Conservation (phyloP, 2,113 vertebrate species). For the Nerophis lumbriciformis region DNA sequence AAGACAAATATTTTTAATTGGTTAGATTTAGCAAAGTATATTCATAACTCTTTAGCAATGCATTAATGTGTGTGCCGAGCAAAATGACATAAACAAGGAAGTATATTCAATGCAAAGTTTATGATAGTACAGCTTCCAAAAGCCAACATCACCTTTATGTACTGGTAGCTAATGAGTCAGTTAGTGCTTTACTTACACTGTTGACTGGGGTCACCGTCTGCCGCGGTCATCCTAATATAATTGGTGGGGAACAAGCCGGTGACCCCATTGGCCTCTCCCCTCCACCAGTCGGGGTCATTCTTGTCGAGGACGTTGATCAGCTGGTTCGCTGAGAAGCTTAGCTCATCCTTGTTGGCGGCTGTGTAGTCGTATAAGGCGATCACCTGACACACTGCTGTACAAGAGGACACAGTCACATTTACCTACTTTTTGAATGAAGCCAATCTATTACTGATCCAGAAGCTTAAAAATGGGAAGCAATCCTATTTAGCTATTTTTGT, state of each 20-base stretch:
- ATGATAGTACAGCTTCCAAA: background rate
- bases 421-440: background rate
- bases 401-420: background rate
- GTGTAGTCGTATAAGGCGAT: slow-evolving; percentile 92
- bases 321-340: slow-evolving; percentile 90
- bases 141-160: background rate
- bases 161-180: background rate
- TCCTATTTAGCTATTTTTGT: background rate
- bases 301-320: slow-evolving; percentile 87
- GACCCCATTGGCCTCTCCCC: slow-evolving; percentile 82
- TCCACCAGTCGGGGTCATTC: slow-evolving; percentile 93
- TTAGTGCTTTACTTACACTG: slow-evolving; percentile 81
- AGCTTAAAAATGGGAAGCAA: too few species aligned
- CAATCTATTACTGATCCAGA: background rate
- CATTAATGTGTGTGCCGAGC: background rate
- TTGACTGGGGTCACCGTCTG: slow-evolving; percentile 87
- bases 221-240: slow-evolving; percentile 87
- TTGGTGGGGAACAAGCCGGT: slow-evolving; percentile 93
- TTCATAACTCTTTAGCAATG: background rate
- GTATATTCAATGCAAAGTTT: background rate
- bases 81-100: background rate
- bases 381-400: slow-evolving; percentile 83
- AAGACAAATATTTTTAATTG: background rate
- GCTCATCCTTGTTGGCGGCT: slow-evolving; percentile 86
- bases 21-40: background rate